Evolutionary conservation across 2,888 invertebrate genomes (phyloP).

Genomic region (Deroplatys truncata): DNA sequence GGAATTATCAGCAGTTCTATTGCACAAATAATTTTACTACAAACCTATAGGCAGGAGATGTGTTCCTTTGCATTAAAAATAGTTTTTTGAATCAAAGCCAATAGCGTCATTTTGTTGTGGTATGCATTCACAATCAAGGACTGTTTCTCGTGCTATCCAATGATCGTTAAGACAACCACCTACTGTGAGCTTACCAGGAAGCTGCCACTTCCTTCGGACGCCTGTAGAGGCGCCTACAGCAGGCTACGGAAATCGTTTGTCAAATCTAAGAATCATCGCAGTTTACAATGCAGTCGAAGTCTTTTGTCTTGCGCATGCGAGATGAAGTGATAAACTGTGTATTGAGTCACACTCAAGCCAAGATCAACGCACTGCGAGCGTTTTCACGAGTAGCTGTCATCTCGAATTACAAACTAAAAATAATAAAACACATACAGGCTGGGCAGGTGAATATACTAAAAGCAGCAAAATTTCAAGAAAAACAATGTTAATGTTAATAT

Average conservation of each 20-base stretch:
- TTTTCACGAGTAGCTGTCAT: too few species aligned
- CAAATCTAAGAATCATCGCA: background rate
- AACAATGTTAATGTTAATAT: too few species aligned
- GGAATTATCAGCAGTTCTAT: too few species aligned
- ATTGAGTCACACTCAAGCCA: too few species aligned
- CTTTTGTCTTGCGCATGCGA: too few species aligned
- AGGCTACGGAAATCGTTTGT: background rate
- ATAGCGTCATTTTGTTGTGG: background rate
- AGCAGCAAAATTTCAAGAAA: too few species aligned
- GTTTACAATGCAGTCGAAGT: background rate
- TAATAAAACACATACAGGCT: too few species aligned
- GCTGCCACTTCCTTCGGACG: background rate
- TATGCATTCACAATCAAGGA: background rate
- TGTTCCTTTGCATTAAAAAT: background rate
- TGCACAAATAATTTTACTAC: background rate
- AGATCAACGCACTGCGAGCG: too few species aligned
- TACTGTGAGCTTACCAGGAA: background rate
- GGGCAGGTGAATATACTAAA: too few species aligned
- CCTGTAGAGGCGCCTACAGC: background rate
- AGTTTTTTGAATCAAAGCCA: background rate
- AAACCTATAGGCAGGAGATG: background rate
- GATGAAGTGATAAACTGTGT: too few species aligned
- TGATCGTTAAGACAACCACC: background rate
- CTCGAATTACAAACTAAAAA: too few species aligned
- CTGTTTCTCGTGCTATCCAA: background rate